A percentile compares a stretch with the other conserved stretches of the same genome.
Conservation (phyloP, 2,888 invertebrate species). For the Agriopis marginaria region DNA sequence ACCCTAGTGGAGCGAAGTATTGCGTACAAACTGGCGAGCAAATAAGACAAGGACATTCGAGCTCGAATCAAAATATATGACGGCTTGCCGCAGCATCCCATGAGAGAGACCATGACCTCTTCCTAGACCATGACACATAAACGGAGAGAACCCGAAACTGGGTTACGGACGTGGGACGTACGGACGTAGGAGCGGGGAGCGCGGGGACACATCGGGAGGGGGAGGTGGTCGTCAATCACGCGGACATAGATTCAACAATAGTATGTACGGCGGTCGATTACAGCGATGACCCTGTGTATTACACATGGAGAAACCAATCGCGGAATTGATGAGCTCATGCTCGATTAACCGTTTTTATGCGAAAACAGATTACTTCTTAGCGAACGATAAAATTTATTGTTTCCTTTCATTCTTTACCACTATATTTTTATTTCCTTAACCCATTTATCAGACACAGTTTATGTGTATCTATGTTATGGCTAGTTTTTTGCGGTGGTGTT, state of each 20-base stretch:
- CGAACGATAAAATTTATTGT: conserved; percentile 25
- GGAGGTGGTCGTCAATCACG: conserved; percentile 49
- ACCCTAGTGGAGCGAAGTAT: background rate
- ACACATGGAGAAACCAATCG: conserved; percentile 46
- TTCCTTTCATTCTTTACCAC: conserved; percentile 9
- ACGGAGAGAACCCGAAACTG: conserved; percentile 38
- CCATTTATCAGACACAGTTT: conserved; percentile 5
- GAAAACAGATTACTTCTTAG: conserved; percentile 28
- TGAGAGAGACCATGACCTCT: conserved; percentile 28
- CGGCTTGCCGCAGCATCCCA: conserved; percentile 21
- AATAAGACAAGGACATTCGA: conserved; percentile 4
- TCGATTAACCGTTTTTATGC: conserved; percentile 43
- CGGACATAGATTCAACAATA: conserved; percentile 14
- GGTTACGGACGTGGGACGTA: conserved; percentile 36
- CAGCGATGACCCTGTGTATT: conserved; percentile 47
- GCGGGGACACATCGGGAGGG: conserved; percentile 1
- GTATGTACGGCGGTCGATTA: conserved; percentile 40
- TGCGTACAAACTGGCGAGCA: background rate
- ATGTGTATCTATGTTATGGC: background rate
- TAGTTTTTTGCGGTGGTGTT: background rate
- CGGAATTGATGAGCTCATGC: conserved; percentile 43
- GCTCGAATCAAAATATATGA: conserved; percentile 11
- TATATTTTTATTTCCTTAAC: conserved; percentile 10
- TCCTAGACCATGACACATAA: conserved; percentile 43
- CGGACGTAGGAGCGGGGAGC: background rate